Conservation (phyloP, 2,113 vertebrate genomes). For the Verasper variegatus region DNA sequence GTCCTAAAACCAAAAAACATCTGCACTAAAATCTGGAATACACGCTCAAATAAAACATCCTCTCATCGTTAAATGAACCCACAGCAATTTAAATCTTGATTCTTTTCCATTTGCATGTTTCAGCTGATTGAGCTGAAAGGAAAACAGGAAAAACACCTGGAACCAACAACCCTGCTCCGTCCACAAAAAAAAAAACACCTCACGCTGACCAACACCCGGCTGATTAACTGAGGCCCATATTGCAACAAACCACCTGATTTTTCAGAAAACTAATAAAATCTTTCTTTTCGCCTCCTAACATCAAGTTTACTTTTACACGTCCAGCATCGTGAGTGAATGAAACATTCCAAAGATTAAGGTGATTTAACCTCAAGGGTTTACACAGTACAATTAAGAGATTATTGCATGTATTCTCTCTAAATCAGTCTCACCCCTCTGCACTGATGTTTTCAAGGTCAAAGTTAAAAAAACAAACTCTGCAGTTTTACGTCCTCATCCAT, state of each 20-base stretch:
- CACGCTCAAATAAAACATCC: conserved; percentile 8
- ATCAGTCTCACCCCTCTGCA: background rate
- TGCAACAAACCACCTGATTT: conserved; percentile 53
- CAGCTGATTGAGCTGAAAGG: conserved; percentile 1
- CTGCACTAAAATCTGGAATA: conserved; percentile 6
- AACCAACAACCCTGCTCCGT: conserved; percentile 28
- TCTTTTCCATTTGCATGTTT: conserved; percentile 37
- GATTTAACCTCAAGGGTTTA: background rate
- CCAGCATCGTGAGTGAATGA: conserved; percentile 27
- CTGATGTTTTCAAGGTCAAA: background rate
- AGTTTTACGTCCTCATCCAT: conserved; percentile 39
- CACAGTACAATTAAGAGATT: conserved; percentile 3
- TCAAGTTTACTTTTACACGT: conserved; percentile 24
- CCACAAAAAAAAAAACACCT: conserved; percentile 2
- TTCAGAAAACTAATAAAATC: conserved; percentile 25
- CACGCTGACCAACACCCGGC: background rate
- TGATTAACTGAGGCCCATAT: conserved; percentile 36
- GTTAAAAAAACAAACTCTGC: background rate
- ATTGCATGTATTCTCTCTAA: background rate
- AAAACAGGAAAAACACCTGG: background rate
- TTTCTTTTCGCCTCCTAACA: conserved; percentile 11
- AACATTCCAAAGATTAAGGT: conserved; percentile 49
- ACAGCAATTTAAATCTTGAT: conserved; percentile 25
- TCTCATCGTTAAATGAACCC: conserved; percentile 9
- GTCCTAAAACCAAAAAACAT: background rate